Evolutionary conservation across 2,797 vertebrate genomes (phyloP), one percentile per base, ranked within the genome.

Genomic region (Neostethus bicornis): DNA sequence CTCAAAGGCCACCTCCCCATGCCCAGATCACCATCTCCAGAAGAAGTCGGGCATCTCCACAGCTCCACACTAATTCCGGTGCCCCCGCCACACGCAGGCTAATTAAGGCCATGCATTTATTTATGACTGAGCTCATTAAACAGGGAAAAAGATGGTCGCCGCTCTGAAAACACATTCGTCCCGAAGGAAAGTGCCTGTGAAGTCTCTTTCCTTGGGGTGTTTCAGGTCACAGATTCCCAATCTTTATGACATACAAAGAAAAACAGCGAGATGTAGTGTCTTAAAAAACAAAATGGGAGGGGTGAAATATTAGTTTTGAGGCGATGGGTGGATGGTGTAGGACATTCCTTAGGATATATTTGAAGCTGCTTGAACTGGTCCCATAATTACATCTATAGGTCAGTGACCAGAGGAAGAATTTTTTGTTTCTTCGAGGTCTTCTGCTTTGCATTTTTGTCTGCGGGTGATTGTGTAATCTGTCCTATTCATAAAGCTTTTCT

Each of bases 51-150:
- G 85, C 87, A 83, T 85, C 80, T 85, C 80, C 79, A 52, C 78
- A 66, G 80, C 77, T 74, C 75, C 77, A 71, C 80, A 46, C 85
- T 89, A 87, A 90, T 90, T 87, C 87, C 81, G 76, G 69, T 79
- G 80, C 77, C 81, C 83, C 78, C 70, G 69, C 82, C 77, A 85
- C 86, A 89, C 77, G 57, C 85, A 82, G 86, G 86, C 90, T 92
- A 93, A 93, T 93, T 91, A 92, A 89, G 86, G 84, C 79, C 88
- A 91, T 91, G 90, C 90, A 91, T 93, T 91, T 91, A 92, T 92
- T 92, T 91, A 91, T 92, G 89, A 91, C 86, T 74, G 82, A 81
- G 86, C 90, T 92, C 89, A 87, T 90, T 91, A 91, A 82, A 84
- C 80, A 80, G 81, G 47, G 67, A 75, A 83, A 83, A 82, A 83